phyloP scores from a whole-genome alignment of 2,113 vertebrate genomes.

The Ciconia maguari region DNA sequence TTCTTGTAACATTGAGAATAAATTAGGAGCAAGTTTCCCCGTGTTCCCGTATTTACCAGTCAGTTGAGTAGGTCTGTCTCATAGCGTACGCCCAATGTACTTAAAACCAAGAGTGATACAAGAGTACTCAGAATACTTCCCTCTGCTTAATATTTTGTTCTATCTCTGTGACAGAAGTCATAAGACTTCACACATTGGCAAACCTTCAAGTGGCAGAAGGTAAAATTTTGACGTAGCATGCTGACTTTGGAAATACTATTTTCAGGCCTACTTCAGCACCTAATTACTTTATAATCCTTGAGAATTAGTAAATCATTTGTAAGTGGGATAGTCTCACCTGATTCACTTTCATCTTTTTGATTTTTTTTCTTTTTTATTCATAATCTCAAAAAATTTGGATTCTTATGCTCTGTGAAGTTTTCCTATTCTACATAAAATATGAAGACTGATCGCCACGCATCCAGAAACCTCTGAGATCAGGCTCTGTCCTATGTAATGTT shows the following conservation, averaged over 20 bases:
- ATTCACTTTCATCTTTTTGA: background rate
- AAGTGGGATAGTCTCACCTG: background rate
- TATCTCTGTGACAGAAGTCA: background rate
- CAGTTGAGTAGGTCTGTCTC: background rate
- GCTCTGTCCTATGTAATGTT: background rate
- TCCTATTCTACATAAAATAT: background rate
- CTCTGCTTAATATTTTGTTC: background rate
- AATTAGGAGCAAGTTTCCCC: background rate
- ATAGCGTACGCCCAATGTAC: accelerated
- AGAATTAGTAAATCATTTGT: background rate
- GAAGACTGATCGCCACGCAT: background rate
- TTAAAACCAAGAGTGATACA: background rate
- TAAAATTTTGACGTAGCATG: background rate
- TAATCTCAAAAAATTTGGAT: background rate
- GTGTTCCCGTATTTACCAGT: background rate
- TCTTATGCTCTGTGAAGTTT: background rate
- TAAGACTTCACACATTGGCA: background rate
- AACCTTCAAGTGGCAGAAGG: background rate
- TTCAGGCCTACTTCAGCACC: background rate
- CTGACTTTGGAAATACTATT: background rate
- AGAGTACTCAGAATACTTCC: background rate
- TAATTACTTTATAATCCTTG: background rate
- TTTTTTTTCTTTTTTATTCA: background rate
- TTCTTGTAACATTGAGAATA: background rate
- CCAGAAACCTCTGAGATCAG: background rate